Evolutionary conservation across 1,140 invertebrate genomes (phyloP), one percentile per base, ranked within the genome.

Genomic region (Papilio polyxenes): DNA sequence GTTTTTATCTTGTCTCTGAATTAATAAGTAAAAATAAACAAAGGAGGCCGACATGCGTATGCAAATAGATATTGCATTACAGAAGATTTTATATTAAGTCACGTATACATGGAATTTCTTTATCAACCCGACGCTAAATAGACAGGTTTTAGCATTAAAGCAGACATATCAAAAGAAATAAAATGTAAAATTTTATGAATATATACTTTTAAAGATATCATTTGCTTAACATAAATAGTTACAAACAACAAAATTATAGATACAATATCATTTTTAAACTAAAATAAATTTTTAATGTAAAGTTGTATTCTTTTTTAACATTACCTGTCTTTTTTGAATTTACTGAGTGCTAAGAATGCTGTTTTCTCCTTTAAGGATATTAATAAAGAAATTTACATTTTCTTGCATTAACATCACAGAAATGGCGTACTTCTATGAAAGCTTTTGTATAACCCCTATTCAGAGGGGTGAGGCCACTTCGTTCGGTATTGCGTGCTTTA

Each of bases 381-480:
- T 82, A 76, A 72, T 56, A 62, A n/a, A 56, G 82, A 87, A 87
- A 85, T 89, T 89, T 88, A 82, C 84, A 89, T 89, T 89, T 85
- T 80, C 82, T 86, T 85, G 82, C 84, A 87, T 87, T 84, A 86
- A 87, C 86, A 89, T 87, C 86, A 86, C 74, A 78, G 81, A 82
- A 81, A 81, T 84, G 76, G 83, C 81, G 74, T 74, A 82, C 72
- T 72, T 83, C 48, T 75, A 48, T 74, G 79, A 86, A 82, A 83
- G 84, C 80, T 83, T 82, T 82, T 75, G 82, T 51, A 81, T 84
- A 74, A 76, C 80, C 83, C 81, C 65, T 78, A 40, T 20, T 48
- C 59, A 31, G 75, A 49, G 75, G 79, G 82, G 83, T 72, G 80
- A 81, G 75, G 37, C 74, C 81, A 83, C 85, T 85, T 44, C 76